Base-by-base conservation (phyloP, 2,888 invertebrate species). In the Tridacna crocea region DNA sequence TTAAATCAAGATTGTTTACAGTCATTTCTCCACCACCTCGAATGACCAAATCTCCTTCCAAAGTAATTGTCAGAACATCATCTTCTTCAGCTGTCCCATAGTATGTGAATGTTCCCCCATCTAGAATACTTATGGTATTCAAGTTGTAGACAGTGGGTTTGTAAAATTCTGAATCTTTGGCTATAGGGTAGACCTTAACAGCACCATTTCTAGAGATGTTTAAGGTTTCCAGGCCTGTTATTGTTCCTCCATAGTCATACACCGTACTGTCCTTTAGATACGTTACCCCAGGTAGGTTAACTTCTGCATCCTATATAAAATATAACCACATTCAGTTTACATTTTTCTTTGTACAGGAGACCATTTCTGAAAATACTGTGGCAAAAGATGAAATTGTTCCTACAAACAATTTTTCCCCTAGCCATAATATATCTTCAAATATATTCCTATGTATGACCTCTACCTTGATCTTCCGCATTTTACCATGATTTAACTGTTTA, bases 71-170 rank as follows among this genome's bases (percentile, higher is more conserved):
- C 47, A 91, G 66, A 17, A 75, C 46, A 51, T 90, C 88, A n/a
- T 79, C 78, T 11, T 84, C 72, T 11, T 80, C 87, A n/a, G 88
- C 84, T 22, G 65, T 83, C 0, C 91, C 91, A 46, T 84, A 79
- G 77, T 89, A 91, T 19, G 82, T 51, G 70, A 91, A 89, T 19
- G 80, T n/a, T 15, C 91, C 91, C 0, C 91, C 91, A 80, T 91
- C 91, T 19, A 88, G 84, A 3, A 91, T 80, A 58, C 82, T 86
- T 65, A 91, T 84, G 36, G 89, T 90, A 66, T 90, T 87, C 48
- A 82, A 46, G 26, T 89, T 84, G 47, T 83, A 81, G 2, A 58
- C 76, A 0, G 80, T 81, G 11, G 68, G 51, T 58, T 84, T 79
- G 75, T 75, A 84, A 24, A 77, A 77, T 19, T 74, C 77, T 19